Conservation (phyloP, 1,140 invertebrate genomes). For the Sycophaga agraensis region DNA sequence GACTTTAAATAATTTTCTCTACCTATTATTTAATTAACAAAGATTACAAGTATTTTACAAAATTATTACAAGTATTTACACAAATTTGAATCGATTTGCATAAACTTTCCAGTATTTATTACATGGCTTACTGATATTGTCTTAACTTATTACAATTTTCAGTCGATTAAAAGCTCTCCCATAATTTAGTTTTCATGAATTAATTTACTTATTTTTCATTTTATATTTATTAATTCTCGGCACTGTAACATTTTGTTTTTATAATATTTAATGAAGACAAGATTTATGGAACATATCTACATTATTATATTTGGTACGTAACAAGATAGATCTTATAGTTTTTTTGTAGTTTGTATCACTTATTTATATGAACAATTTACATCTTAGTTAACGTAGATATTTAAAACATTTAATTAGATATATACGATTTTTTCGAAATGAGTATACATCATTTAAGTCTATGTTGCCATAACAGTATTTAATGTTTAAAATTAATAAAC, state of each 20-base stretch:
- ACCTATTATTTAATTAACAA: not conserved
- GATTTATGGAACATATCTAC: no score
- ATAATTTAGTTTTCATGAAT: no score
- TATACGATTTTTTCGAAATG: no score
- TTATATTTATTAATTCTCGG: no score
- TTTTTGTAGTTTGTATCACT: no score
- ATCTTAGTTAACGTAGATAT: slow-evolving; percentile 8
- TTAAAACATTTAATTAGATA: slow-evolving; percentile 8
- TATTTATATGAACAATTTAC: not conserved
- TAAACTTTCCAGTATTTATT: slow-evolving; percentile 15
- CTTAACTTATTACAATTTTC: slow-evolving; percentile 16
- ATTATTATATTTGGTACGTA: no score
- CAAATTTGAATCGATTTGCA: slow-evolving; percentile 16
- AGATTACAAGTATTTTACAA: slow-evolving; percentile 17
- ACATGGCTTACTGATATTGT: slow-evolving; percentile 16
- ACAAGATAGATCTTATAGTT: no score
- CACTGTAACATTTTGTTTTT: no score
- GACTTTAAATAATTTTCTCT: not conserved
- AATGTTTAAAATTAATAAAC: not conserved
- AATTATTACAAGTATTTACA: slow-evolving; percentile 20
- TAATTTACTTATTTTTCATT: no score
- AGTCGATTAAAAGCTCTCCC: slow-evolving; percentile 16
- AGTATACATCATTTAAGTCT: not conserved
- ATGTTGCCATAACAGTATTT: not conserved
- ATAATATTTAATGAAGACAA: no score